Base-by-base conservation (phyloP, 2,797 vertebrate genomes). In the Hafferia zeledoni region DNA sequence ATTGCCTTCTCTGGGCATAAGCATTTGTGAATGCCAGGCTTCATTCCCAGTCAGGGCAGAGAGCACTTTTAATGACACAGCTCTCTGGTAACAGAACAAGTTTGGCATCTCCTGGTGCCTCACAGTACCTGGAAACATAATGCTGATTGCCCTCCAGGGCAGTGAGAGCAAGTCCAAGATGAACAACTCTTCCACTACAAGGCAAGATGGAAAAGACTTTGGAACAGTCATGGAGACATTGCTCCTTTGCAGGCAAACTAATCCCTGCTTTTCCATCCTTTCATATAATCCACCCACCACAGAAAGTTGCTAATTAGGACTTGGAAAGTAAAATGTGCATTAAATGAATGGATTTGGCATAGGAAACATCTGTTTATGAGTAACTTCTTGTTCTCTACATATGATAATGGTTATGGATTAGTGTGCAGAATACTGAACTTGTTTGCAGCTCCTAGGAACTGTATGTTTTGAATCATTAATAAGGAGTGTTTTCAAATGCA, bases 391-490 rank as follows among this genome's bases (percentile, higher is more conserved):
- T 94, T 96, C 93, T 67, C 75, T 90, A 39, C 93, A 85, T 81
- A 43, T 83, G 82, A 96, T 87, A 93, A 94, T 94, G 52, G 77
- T 96, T 94, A 94, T 80, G 84, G 85, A 87, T 95, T 92, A 93
- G 72, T 70, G 80, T 85, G 76, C 90, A 83, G 89, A 95, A 95
- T 74, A 65, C 88, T 76, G 30, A 87, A 83, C 67, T 93, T 94
- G 89, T 95, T 96, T 90, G 93, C 84, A 95, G 74, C 59, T 83
- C 72, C 57, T 37, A 82, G 81, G 76, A 87, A 63, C 56, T 76
- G 44, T 93, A 83, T 93, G 75, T 81, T 96, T 95, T 96, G 84
- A 93, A 87, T 93, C 84, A 95, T 85, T 94, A 94, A 88, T 68
- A 91, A 91, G 59, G 25, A 52, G 22, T 5, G 4, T 8, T 89